These are phyloP conservation scores for Adela reaumurella DNA, from an alignment of 2,888 invertebrate genomes.

Conservation along the genomic window DNA sequence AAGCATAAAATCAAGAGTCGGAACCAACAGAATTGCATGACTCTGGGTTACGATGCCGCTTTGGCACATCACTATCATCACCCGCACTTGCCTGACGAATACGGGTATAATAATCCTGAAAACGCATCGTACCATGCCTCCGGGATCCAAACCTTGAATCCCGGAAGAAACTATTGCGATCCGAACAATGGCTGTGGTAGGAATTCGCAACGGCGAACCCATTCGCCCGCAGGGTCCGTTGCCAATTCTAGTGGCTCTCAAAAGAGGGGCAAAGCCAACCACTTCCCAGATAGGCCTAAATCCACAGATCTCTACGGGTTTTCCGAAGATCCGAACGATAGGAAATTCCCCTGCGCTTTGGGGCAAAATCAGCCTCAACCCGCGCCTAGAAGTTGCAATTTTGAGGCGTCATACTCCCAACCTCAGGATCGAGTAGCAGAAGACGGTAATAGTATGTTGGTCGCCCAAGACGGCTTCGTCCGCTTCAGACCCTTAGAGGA, in stretches of 20 bases:
- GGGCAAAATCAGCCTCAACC: constrained; percentile 42
- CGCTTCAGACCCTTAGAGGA: constrained; percentile 73
- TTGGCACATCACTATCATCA: constrained; percentile 50
- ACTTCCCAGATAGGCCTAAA: constrained; percentile 62
- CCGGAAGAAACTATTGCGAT: constrained; percentile 49
- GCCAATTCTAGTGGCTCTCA: constrained; percentile 48
- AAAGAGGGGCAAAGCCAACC: constrained; percentile 45
- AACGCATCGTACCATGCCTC: constrained; percentile 51
- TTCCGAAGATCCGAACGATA: constrained; percentile 41
- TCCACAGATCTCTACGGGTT: constrained; percentile 60
- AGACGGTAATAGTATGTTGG: constrained; percentile 71
- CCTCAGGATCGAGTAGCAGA: constrained; percentile 51
- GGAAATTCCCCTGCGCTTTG: constrained; percentile 42
- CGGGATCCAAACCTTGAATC: constrained; percentile 47
- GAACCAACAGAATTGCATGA: constrained; percentile 55
- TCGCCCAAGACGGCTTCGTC: constrained; percentile 88
- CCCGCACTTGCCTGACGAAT: constrained; percentile 50
- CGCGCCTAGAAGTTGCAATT: constrained; percentile 41
- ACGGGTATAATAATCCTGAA: constrained; percentile 45
- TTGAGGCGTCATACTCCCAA: constrained; percentile 54
- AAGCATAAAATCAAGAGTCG: constrained; percentile 50
- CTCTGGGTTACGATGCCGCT: constrained; percentile 55
- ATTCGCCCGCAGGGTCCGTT: constrained; percentile 39
- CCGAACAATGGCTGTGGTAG: constrained; percentile 24
- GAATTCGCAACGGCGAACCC: constrained; percentile 38